phyloP scores from a whole-genome alignment of 2,113 vertebrate genomes.

The Hippocampus comes region DNA sequence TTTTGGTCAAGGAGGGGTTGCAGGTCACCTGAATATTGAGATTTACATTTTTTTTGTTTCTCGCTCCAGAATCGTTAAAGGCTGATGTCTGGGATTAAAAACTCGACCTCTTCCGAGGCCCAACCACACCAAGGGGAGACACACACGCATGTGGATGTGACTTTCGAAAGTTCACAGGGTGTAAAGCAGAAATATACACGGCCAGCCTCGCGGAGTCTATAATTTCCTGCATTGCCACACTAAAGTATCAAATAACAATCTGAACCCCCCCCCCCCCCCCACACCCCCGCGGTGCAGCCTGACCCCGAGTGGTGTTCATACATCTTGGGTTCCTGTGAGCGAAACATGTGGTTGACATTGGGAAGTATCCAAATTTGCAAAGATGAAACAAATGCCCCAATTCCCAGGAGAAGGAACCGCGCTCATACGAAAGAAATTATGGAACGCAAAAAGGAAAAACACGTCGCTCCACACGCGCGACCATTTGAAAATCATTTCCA shows the following conservation, averaged over 20 bases:
- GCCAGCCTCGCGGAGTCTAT: conserved; percentile 50
- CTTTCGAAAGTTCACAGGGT: conserved; percentile 61
- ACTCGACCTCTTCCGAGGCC: conserved; percentile 64
- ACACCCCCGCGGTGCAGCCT: too few relatives aligned
- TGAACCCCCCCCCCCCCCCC: too few relatives aligned
- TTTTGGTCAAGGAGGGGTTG: background rate
- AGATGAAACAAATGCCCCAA: conserved; percentile 12
- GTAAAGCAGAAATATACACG: conserved; percentile 62
- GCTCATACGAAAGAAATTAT: background rate
- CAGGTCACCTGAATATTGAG: conserved; percentile 48
- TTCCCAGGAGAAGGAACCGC: background rate
- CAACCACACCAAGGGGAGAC: conserved; percentile 46
- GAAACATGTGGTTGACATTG: conserved; percentile 54
- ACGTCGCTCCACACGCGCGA: background rate
- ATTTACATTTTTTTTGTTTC: conserved; percentile 74
- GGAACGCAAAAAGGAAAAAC: background rate
- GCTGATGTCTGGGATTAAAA: conserved; percentile 64
- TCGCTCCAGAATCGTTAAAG: conserved; percentile 67
- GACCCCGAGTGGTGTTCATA: conserved; percentile 83
- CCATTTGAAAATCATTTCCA: background rate
- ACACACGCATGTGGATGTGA: conserved; percentile 4
- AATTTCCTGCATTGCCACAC: conserved; percentile 62
- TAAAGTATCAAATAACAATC: conserved; percentile 51
- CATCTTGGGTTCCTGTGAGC: conserved; percentile 79
- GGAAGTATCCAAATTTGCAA: conserved; percentile 57